Percentiles rank a stretch among this genome's conserved stretches.
Conservation (phyloP, 1,140 invertebrate genomes). For the Thaumatotibia leucotreta region DNA sequence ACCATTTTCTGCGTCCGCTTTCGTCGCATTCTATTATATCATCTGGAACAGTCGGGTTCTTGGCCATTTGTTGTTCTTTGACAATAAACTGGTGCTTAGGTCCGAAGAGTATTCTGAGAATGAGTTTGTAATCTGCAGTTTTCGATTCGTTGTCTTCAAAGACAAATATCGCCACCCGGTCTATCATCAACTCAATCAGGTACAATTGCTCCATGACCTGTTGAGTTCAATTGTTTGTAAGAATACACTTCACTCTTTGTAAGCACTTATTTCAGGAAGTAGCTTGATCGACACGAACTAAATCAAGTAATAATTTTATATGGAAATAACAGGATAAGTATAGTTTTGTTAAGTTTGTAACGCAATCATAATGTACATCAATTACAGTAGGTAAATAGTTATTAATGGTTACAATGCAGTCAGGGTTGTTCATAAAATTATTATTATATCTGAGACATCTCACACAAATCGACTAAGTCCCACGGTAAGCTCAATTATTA, state of each 20-base stretch:
- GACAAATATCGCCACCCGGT: constrained; percentile 60
- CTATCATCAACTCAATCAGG: constrained; percentile 69
- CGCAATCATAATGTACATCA: too few species aligned
- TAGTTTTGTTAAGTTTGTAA: too few species aligned
- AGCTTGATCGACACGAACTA: neutral
- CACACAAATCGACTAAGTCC: too few species aligned
- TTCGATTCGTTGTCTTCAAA: constrained; percentile 46
- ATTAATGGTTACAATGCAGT: too few species aligned
- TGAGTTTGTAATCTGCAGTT: constrained; percentile 55
- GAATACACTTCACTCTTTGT: constrained; percentile 36
- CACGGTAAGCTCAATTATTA: too few species aligned
- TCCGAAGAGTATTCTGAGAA: constrained; percentile 65
- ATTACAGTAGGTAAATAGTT: neutral
- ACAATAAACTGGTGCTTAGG: constrained; percentile 66
- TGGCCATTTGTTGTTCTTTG: constrained; percentile 58
- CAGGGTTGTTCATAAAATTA: too few species aligned
- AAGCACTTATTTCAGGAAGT: neutral
- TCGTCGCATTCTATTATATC: constrained; percentile 57
- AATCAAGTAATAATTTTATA: neutral
- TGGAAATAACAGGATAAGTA: neutral
- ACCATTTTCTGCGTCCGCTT: constrained; percentile 51
- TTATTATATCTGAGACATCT: too few species aligned
- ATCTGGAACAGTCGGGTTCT: constrained; percentile 46
- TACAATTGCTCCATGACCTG: constrained; percentile 75
- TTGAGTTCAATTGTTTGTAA: constrained; percentile 56